Percentiles rank a stretch among this genome's conserved stretches.
These are phyloP conservation scores for Drosophila helvetica DNA, from an alignment of 2,888 invertebrate species.

Conservation along the genomic window DNA sequence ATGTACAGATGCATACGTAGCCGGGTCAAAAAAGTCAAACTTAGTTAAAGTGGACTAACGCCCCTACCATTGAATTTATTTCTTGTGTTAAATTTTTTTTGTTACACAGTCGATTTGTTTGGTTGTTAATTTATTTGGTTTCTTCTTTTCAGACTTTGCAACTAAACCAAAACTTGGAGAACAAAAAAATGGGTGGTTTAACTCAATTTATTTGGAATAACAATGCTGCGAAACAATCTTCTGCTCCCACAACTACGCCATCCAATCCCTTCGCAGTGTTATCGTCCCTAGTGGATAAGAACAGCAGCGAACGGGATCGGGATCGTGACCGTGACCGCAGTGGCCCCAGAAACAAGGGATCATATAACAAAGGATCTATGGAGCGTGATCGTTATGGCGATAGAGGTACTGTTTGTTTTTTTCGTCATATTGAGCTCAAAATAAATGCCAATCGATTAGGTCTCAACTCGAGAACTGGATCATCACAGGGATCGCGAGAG, in stretches of 20 bases:
- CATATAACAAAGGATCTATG: constrained; percentile 82
- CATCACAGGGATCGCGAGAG: constrained; percentile 85
- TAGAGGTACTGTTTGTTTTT: constrained; percentile 51
- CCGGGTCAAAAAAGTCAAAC: neutral
- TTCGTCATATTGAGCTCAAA: neutral
- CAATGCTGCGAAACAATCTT: constrained; percentile 53
- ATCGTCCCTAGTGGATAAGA: constrained; percentile 77
- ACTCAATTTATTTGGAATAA: constrained; percentile 79
- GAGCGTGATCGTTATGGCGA: constrained; percentile 82
- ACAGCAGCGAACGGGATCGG: constrained; percentile 57
- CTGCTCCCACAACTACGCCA: constrained; percentile 74
- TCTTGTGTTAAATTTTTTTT: neutral
- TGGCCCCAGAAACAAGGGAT: constrained; percentile 81
- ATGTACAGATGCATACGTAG: too few relatives aligned
- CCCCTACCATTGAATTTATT: too few relatives aligned
- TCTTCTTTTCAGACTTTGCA: constrained; percentile 45
- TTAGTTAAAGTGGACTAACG: neutral
- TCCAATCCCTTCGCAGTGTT: constrained; percentile 82
- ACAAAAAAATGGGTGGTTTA: constrained; percentile 81
- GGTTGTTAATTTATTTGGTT: neutral
- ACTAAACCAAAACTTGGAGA: constrained; percentile 78
- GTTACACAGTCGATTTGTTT: neutral
- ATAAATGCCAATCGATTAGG: constrained; percentile 51
- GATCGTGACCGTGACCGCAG: constrained; percentile 77
- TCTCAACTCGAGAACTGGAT: constrained; percentile 86